Base-by-base conservation (phyloP, 2,797 vertebrate genomes). In the Pelodytes ibericus region DNA sequence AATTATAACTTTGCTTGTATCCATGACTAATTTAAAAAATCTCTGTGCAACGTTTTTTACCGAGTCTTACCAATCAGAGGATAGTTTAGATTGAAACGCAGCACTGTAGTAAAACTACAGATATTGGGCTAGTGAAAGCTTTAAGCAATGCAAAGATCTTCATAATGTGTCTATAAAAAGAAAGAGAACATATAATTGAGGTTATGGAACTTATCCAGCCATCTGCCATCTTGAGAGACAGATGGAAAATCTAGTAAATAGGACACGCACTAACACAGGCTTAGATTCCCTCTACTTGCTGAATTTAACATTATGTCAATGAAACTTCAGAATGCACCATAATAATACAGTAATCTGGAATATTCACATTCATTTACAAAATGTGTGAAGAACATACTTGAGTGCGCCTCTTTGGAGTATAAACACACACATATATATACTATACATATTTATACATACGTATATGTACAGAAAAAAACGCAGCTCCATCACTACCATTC, bases 241-340 rank as follows among this genome's bases (percentile, higher is more conserved):
- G 66, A 76, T 76, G 74, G 74, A 33, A 70, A 70, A 25, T 63
- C 66, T 63, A 57, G 69, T 76, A 69, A 70, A 63, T 76, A 63
- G 59, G 44, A 57, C 24, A 62, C 22, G 53, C 36, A 69, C 25
- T 62, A 62, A 62, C 31, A 18, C 16, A 51, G 61, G 24, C 4
- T 1, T 13, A 53, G 11, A 56, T 66, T 49, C 20, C 22, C n/a
- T 16, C n/a, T 60, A 68, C 26, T 27, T 31, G 51, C 10, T n/a
- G n/a, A n/a, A n/a, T n/a, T n/a, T n/a, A n/a, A n/a, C n/a, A n/a
- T n/a, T n/a, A n/a, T n/a, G n/a, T n/a, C n/a, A n/a, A n/a, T n/a
- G n/a, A n/a, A n/a, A 24, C 10, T 27, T 44, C 3, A 44, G 3
- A 44, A 44, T 36, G 41, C 1, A 16, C 41, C 13, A 44, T 44